These are phyloP conservation scores for Tichodroma muraria DNA, from an alignment of 2,113 vertebrate genomes.

Conservation along the genomic window DNA sequence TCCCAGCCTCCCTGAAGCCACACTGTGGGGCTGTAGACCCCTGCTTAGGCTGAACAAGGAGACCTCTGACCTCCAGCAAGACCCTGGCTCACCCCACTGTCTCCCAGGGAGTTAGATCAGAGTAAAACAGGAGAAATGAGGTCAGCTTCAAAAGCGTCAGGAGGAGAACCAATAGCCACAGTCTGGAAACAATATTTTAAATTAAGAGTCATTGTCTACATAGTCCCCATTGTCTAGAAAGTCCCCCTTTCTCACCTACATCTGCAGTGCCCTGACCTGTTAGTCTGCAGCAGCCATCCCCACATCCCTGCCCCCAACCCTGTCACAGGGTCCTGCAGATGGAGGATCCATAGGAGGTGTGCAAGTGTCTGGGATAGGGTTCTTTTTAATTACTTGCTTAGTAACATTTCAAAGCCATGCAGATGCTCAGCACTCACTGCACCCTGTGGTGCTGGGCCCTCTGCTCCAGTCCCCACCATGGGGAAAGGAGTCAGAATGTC, in stretches of 20 bases:
- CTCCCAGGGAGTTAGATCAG: neutral
- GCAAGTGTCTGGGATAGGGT: no score
- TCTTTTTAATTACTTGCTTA: neutral
- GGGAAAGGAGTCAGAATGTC: neutral
- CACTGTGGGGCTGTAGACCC: neutral
- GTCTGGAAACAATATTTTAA: neutral
- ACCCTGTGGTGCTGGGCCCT: neutral
- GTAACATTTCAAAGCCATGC: neutral
- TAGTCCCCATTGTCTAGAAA: neutral
- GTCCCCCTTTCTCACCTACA: neutral
- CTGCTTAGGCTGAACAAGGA: neutral
- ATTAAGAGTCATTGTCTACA: neutral
- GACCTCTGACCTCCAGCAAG: neutral
- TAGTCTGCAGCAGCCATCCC: neutral
- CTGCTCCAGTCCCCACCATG: fast-evolving
- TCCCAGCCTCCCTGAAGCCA: neutral
- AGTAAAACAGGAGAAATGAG: neutral
- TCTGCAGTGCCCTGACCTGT: neutral
- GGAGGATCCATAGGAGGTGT: neutral
- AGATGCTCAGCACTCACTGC: neutral
- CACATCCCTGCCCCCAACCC: neutral
- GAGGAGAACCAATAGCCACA: neutral
- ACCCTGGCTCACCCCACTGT: no score
- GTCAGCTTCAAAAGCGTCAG: neutral
- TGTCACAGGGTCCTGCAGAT: neutral